Percentiles rank a stretch among this genome's conserved stretches.
Evolutionary conservation across 2,888 invertebrate species (phyloP).

Genomic region (Tachina grossa): DNA sequence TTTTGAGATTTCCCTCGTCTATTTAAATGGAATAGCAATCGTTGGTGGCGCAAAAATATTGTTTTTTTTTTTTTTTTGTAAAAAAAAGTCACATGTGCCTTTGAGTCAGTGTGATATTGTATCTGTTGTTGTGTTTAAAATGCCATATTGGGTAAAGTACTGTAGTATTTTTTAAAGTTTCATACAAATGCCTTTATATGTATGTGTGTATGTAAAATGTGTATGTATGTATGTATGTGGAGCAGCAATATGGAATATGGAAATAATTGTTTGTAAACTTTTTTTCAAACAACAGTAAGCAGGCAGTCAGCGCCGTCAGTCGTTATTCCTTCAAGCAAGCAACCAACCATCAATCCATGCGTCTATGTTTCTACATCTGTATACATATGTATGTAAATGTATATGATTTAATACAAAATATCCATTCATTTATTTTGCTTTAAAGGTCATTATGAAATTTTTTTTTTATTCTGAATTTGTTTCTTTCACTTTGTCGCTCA

Average conservation of each 20-base stretch:
- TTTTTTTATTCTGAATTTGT: conserved; percentile 16
- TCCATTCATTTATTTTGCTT: conserved; percentile 30
- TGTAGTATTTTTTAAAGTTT: conserved; percentile 14
- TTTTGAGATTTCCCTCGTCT: neutral
- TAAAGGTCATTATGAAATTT: conserved; percentile 40
- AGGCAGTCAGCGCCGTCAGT: neutral
- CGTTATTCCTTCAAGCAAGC: neutral
- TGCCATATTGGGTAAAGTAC: conserved; percentile 29
- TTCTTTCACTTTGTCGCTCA: conserved; percentile 14
- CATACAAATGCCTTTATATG: conserved; percentile 3
- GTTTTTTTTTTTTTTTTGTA: too few relatives aligned
- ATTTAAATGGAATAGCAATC: neutral
- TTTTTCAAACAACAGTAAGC: neutral
- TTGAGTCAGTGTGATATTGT: neutral
- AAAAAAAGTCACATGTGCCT: conserved; percentile 15
- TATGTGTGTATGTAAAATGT: neutral
- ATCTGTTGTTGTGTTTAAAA: conserved; percentile 7
- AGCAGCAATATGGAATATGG: conserved; percentile 17
- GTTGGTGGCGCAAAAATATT: conserved; percentile 24
- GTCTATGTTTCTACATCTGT: neutral
- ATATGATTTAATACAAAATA: neutral
- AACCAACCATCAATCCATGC: neutral
- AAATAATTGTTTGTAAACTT: conserved; percentile 40
- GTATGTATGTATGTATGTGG: neutral
- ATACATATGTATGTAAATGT: neutral